Base-by-base conservation (phyloP, 2,888 invertebrate species). In the Hirtodrosophila histrioides region DNA sequence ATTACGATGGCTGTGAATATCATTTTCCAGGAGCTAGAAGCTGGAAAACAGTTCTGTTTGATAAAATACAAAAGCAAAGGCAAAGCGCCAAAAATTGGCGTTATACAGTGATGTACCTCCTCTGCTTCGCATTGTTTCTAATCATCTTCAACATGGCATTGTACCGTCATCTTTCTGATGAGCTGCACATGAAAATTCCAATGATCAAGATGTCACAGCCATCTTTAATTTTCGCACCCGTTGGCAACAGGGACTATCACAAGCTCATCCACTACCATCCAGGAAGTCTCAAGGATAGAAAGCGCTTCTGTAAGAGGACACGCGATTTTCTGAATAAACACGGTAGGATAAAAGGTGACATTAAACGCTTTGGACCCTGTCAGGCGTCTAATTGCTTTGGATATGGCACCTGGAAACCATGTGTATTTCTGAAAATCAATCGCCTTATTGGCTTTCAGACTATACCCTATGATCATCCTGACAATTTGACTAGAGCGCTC, bases 401-500 rank as follows among this genome's bases (percentile, higher is more conserved):
- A n/a, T 78, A 74, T 44, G 9, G n/a, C 0, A 50, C 27, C 8
- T 8, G 8, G 0, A 23, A 61, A 4, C 83, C 87, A 2, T 86
- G 87, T 23, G 44, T 84, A 0, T 84, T 84, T 36, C 31, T 84
- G 0, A 84, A 84, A 57, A 17, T 84, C 0, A 86, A 84, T 64
- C 76, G 81, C 0, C 9, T 78, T 0, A 48, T 86, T 48, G 76
- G 82, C 9, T 84, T 84, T 4, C 50, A 45, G 4, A 71, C 74
- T 0, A 12, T 51, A 0, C 41, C 76, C 0, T 84, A 55, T 33
- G 27, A 5, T 0, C 4, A 48, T 9, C 2, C 39, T 0, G 11
- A 58, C 4, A 39, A 75, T 4, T 9, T 86, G 3, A 0, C 8
- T 0, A 46, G 27, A 11, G 8, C 23, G 3, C n/a, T 43, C 0